Percentiles rank a stretch among this genome's conserved stretches.
Evolutionary conservation across 2,113 vertebrate species (phyloP).

Genomic region (Chauna torquata): DNA sequence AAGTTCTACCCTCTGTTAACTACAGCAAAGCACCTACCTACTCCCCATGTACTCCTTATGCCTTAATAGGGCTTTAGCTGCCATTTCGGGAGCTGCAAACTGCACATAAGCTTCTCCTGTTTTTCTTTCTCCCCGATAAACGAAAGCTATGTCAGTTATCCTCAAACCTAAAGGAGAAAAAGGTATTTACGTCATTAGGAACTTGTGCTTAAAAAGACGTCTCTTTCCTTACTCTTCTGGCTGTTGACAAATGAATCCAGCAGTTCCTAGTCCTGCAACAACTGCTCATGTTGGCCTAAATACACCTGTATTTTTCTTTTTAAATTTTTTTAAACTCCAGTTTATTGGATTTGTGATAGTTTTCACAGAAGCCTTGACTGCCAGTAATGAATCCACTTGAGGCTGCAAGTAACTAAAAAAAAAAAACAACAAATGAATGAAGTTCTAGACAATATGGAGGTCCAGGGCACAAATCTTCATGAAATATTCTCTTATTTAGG

Average conservation of each 20-base stretch:
- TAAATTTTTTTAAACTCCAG: fast-evolving
- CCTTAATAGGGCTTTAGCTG: slow-evolving; percentile 81
- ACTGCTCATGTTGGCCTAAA: background rate
- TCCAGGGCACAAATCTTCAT: background rate
- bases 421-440: background rate
- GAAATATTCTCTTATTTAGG: background rate
- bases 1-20: fast-evolving
- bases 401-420: background rate
- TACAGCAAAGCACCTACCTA: slow-evolving; percentile 74
- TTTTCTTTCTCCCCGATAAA: slow-evolving; percentile 81
- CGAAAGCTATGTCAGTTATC: slow-evolving; percentile 76
- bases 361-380: background rate
- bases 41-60: slow-evolving; percentile 86
- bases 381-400: fast-evolving
- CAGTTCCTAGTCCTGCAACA: background rate
- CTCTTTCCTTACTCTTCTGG: fast-evolving
- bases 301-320: too few species aligned
- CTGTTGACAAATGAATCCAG: background rate
- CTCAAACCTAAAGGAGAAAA: slow-evolving; percentile 69
- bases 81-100: slow-evolving; percentile 85
- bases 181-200: background rate
- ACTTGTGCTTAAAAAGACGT: background rate
- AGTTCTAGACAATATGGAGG: background rate
- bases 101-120: slow-evolving; percentile 89
- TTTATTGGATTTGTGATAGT: background rate